These are phyloP conservation scores for Cataglyphis livida DNA, from an alignment of 2,888 invertebrate species.

Conservation along the genomic window DNA sequence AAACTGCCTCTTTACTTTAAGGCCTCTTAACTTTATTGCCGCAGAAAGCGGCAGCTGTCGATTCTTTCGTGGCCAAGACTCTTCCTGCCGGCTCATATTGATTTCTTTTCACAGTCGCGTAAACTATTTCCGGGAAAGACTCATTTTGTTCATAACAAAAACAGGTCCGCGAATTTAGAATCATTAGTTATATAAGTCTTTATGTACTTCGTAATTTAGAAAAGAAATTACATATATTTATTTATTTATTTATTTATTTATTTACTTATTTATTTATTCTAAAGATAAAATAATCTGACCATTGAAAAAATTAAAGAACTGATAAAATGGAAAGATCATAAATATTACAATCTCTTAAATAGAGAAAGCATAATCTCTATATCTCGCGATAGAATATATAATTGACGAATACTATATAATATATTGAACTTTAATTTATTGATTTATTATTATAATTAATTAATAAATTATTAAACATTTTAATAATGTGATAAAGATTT, in stretches of 20 bases:
- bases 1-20: conserved; percentile 56
- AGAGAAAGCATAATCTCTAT: neutral
- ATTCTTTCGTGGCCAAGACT: conserved; percentile 55
- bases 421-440: neutral
- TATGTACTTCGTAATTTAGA: neutral
- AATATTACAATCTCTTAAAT: neutral
- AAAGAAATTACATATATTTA: neutral
- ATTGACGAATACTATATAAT: neutral
- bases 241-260: too few species aligned
- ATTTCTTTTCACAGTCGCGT: conserved; percentile 46
- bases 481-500: neutral
- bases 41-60: conserved; percentile 62
- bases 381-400: neutral
- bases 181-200: neutral
- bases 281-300: neutral
- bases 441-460: neutral
- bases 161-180: conserved; percentile 26
- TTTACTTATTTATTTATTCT: neutral
- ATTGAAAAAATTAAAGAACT: neutral
- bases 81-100: conserved; percentile 31
- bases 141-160: conserved; percentile 25
- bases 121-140: conserved; percentile 43
- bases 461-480: neutral
- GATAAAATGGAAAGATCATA: neutral
- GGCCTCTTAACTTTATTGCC: conserved; percentile 67